Evolutionary conservation across 1,140 invertebrate species (phyloP).

Genomic region (Brachionus rotundiformis): DNA sequence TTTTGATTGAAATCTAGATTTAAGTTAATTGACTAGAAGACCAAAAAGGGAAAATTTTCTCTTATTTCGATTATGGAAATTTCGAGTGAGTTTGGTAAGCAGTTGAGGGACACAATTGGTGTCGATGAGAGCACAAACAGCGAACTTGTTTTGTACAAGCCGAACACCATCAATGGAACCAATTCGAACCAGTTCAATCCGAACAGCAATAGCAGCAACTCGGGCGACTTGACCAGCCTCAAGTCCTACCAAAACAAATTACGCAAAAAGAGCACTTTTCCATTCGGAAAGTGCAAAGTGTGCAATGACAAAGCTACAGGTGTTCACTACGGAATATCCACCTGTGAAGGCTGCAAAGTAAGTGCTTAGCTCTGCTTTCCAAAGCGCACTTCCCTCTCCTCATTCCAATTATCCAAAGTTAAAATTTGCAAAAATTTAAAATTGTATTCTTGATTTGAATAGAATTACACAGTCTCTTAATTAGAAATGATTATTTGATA

Average conservation of each 20-base stretch:
- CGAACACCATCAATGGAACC: constrained; percentile 9
- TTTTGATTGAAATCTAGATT: constrained; percentile 20
- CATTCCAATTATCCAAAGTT: too few relatives aligned
- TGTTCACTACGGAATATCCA: constrained; percentile 65
- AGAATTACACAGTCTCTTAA: too few relatives aligned
- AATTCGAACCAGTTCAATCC: background rate
- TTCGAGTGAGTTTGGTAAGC: background rate
- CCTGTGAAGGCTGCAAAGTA: constrained; percentile 67
- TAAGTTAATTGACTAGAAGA: background rate
- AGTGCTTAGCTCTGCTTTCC: too few relatives aligned
- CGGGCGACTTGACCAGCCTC: background rate
- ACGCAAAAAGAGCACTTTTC: constrained; percentile 40
- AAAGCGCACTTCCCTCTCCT: too few relatives aligned
- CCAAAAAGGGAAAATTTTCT: background rate
- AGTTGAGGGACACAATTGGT: background rate
- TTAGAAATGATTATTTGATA: too few relatives aligned
- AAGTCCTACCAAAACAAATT: background rate
- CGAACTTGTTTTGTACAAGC: constrained; percentile 9
- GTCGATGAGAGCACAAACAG: background rate
- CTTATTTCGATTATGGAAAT: background rate
- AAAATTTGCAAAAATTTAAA: too few relatives aligned
- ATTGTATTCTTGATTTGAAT: too few relatives aligned
- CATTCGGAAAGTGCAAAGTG: constrained; percentile 62
- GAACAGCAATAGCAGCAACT: constrained; percentile 9
- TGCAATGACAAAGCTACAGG: constrained; percentile 66